Conservation (phyloP, 2,113 vertebrate genomes). For the Xenopus borealis region DNA sequence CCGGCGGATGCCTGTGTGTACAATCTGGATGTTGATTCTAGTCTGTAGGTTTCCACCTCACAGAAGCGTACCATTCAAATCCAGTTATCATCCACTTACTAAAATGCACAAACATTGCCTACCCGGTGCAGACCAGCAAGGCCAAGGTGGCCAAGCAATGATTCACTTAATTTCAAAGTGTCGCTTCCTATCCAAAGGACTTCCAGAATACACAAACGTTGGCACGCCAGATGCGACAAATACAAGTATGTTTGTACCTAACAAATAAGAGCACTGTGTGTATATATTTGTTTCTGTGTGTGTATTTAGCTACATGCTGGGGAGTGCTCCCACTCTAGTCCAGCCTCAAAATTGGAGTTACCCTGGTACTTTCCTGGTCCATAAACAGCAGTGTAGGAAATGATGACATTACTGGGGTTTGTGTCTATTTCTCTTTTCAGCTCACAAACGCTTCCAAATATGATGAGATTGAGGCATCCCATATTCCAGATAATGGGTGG, state of each 20-base stretch:
- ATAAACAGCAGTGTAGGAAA: too few relatives aligned
- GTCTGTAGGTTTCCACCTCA: slow-evolving; percentile 69
- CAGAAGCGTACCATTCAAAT: slow-evolving; percentile 74
- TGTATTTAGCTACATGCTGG: neutral
- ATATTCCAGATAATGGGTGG: too few relatives aligned
- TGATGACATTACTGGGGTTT: too few relatives aligned
- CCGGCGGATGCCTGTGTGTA: neutral
- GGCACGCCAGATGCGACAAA: neutral
- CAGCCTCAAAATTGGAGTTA: too few relatives aligned
- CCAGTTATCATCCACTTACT: slow-evolving; percentile 73
- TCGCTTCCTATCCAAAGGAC: slow-evolving; percentile 58
- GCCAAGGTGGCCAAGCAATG: slow-evolving; percentile 43
- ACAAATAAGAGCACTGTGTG: neutral
- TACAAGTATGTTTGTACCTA: neutral
- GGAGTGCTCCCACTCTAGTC: too few relatives aligned
- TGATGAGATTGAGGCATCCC: too few relatives aligned
- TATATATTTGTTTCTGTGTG: neutral
- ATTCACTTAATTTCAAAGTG: slow-evolving; percentile 54
- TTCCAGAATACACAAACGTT: slow-evolving; percentile 3
- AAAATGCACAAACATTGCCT: slow-evolving; percentile 57
- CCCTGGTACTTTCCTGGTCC: too few relatives aligned
- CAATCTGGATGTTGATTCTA: slow-evolving; percentile 60
- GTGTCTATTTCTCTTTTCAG: too few relatives aligned
- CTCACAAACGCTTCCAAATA: too few relatives aligned
- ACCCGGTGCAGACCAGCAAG: slow-evolving; percentile 9